Evolutionary conservation across 2,113 vertebrate species (phyloP), one percentile per base, ranked within the genome.

Genomic region (Phocoena sinus): DNA sequence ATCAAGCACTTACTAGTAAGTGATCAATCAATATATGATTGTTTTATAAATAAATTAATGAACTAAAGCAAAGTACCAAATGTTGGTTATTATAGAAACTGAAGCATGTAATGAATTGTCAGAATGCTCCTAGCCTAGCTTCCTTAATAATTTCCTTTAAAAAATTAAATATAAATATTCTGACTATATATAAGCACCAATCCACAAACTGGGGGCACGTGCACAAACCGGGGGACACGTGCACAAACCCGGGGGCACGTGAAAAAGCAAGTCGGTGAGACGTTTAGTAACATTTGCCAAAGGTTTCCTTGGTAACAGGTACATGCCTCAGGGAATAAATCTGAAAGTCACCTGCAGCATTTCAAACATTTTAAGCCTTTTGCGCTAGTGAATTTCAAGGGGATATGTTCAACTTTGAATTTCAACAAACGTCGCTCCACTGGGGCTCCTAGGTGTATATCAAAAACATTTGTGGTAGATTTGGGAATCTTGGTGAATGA

Each of bases 301-400:
- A 7, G 13, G 71, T 96, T 95, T 95, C 87, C 84, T 96, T 96
- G 76, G 94, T 44, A 94, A 97, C n/a, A 50, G 38, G 26, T 73
- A 89, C 41, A 83, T 85, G 92, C 33, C 44, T 91, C 70, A 70
- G 26, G 31, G 15, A 53, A 77, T 73, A 97, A 44, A 53, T 81
- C 53, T 81, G 73, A 93, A 96, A 96, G 36, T 31, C 83, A 81
- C 38, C 56, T 94, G 47, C 26, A 92, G 28, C 31, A 77, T 74
- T 94, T 95, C 28, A 9, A 94, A 79, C 25, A 93, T 79, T 79
- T 89, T n/a, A 53, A 82, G 96, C 41, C 3, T 83, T 96, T 91
- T 53, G 56, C 63, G 53, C 10, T 63, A 68, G 12, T 77, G n/a
- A 21, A 73, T 95, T 93, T 94, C 63, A 87, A 33, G 62, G 47